Evolutionary conservation across 2,113 vertebrate species (phyloP).

Genomic region (Oreotragus oreotragus): DNA sequence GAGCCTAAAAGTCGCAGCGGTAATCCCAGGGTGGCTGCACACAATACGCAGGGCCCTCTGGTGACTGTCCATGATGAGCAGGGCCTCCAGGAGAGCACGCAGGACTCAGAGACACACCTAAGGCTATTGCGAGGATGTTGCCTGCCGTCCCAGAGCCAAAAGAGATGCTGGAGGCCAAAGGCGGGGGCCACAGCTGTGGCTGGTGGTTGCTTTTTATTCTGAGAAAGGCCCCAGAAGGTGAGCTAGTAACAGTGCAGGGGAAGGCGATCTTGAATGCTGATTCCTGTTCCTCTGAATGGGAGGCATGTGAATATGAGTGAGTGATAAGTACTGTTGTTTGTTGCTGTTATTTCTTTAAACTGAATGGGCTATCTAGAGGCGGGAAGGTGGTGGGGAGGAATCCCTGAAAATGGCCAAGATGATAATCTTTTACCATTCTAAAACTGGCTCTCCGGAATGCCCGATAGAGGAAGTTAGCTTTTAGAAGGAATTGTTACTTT

Average conservation of each 20-base stretch:
- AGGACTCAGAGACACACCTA: background rate
- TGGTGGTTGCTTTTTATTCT: background rate
- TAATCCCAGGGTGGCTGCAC: background rate
- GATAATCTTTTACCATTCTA: background rate
- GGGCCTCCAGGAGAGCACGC: background rate
- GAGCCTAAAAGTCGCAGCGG: background rate
- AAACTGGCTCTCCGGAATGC: background rate
- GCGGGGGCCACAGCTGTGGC: background rate
- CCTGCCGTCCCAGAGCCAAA: rapidly evolving
- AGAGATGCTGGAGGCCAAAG: background rate
- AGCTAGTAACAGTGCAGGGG: background rate
- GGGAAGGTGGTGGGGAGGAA: background rate
- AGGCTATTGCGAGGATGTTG: background rate
- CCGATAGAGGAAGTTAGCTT: background rate
- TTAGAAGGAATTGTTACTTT: background rate
- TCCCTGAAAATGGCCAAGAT: background rate
- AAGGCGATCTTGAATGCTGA: background rate
- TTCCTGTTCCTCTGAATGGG: background rate
- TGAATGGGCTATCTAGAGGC: background rate
- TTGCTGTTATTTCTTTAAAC: background rate
- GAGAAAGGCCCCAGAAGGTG: background rate
- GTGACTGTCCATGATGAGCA: background rate
- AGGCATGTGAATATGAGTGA: background rate
- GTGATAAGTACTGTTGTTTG: background rate
- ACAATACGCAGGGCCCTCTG: background rate